Percentiles rank a stretch among this genome's conserved stretches.
phyloP scores from a whole-genome alignment of 2,888 invertebrate genomes.

The Eugnorisma glareosa region DNA sequence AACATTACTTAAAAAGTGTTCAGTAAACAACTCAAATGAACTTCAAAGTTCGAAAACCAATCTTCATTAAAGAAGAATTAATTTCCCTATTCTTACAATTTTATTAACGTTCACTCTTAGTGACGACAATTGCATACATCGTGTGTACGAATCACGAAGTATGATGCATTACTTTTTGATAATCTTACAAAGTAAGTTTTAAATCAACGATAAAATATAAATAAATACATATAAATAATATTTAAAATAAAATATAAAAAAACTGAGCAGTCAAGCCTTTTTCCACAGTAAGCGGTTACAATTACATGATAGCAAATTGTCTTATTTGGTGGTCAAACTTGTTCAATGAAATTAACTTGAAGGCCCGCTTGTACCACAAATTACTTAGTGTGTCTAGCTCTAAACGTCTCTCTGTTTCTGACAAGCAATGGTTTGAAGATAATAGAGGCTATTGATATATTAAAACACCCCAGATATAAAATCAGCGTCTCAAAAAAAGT shows the following conservation, averaged over 20 bases:
- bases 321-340: background rate
- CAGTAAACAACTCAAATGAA: background rate
- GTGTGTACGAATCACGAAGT: slow-evolving; percentile 15
- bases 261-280: slow-evolving; percentile 4
- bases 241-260: slow-evolving; percentile 21
- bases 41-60: background rate
- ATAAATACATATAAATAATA: slow-evolving; percentile 17
- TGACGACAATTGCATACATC: background rate
- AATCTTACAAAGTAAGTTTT: slow-evolving; percentile 11
- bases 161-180: background rate
- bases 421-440: too few species aligned
- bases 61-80: too few species aligned
- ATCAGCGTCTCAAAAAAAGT: too few species aligned
- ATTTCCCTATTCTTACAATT: background rate
- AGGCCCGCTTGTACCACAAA: too few species aligned
- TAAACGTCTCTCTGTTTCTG: too few species aligned
- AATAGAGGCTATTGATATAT: too few species aligned
- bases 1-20: background rate
- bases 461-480: too few species aligned
- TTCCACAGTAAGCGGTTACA: background rate
- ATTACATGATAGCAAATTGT: slow-evolving; percentile 7
- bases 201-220: slow-evolving; percentile 8
- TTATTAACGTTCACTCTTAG: background rate
- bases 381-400: too few species aligned
- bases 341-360: too few species aligned